Conservation (phyloP, 2,888 invertebrate species). For the Chaetoderma sp. region DNA sequence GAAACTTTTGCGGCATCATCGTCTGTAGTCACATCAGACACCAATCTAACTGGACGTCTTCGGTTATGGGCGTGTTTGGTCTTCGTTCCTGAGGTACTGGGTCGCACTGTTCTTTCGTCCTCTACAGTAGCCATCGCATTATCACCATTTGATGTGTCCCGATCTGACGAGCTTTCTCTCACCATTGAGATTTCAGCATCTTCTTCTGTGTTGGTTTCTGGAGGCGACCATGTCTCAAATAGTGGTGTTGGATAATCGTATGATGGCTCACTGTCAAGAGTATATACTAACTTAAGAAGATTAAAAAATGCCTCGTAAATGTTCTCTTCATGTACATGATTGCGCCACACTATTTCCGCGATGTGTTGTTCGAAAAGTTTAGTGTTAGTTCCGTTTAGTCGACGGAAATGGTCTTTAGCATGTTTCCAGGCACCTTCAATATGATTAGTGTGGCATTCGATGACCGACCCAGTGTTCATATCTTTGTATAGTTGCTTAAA, state of each 20-base stretch:
- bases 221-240: not conserved
- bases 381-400: not conserved
- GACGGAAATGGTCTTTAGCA: not conserved
- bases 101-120: no score
- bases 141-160: conserved; percentile 50
- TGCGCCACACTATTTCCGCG: not conserved
- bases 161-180: no score
- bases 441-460: not conserved
- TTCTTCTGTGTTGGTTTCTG: no score
- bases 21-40: no score
- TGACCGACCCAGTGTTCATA: not conserved
- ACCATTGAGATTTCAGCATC: no score
- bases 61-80: no score
- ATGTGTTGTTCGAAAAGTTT: not conserved
- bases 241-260: not conserved
- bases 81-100: no score
- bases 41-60: no score
- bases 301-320: not conserved
- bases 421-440: not conserved
- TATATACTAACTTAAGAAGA: not conserved
- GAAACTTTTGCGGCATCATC: no score
- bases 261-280: not conserved
- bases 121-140: conserved; percentile 43
- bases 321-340: not conserved
- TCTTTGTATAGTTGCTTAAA: not conserved